phyloP scores from a whole-genome alignment of 2,888 invertebrate genomes.

The Barypeithes pellucidus region DNA sequence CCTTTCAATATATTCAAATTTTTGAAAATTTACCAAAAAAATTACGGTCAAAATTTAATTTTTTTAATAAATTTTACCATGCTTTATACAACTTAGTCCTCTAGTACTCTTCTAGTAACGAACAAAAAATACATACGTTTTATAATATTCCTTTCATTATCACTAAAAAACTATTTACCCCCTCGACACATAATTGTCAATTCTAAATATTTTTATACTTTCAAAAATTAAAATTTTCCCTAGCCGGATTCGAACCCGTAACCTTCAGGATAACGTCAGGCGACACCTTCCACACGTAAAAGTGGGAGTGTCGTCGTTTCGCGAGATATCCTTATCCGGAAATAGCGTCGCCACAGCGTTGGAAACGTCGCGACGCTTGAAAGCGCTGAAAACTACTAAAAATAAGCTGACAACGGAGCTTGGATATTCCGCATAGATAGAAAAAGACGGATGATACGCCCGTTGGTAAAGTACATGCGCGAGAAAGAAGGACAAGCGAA shows the following conservation, averaged over 20 bases:
- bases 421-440: conserved; percentile 49
- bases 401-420: conserved; percentile 13
- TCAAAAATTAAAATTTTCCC: background rate
- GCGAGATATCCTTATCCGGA: conserved; percentile 6
- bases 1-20: background rate
- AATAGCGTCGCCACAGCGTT: background rate
- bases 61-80: background rate
- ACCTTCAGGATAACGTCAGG: conserved; percentile 19
- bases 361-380: conserved; percentile 16
- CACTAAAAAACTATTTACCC: conserved; percentile 16
- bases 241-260: conserved; percentile 4
- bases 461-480: conserved; percentile 45
- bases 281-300: conserved; percentile 16
- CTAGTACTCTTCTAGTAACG: background rate
- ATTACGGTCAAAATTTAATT: background rate
- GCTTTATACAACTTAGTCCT: background rate
- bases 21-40: too few species aligned
- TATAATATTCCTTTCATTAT: conserved; percentile 17
- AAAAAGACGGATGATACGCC: conserved; percentile 41
- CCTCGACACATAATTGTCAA: conserved; percentile 1
- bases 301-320: conserved; percentile 42
- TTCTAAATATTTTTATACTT: background rate
- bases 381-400: conserved; percentile 46
- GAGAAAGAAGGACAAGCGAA: conserved; percentile 37
- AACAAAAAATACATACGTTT: conserved; percentile 8